Evolutionary conservation across 2,797 vertebrate genomes (phyloP), one percentile per base, ranked within the genome.

Genomic region (Fundulus diaphanus): DNA sequence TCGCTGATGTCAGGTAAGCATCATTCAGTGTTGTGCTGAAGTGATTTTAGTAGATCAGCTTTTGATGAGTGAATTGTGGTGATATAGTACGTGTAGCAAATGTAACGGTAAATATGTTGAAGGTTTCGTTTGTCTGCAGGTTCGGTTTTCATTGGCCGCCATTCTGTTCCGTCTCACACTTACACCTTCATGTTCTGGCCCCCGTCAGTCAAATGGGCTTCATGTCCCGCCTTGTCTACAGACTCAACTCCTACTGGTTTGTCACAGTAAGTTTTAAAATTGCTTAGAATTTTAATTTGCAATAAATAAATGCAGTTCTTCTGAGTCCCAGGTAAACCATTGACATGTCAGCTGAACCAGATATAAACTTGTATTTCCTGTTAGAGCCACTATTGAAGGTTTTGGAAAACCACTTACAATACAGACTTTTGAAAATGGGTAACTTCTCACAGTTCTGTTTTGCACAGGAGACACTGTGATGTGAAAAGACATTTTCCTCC

Each of bases 91-190:
- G 42, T 44, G 29, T 22, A 5, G 24, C 63, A 15, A 24, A 27
- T 54, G 35, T 22, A 29, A 31, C 12, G 3, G 4, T 46, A 24
- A 46, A 5, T 22, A 37, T 68, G 8, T 61, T 4, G 3, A 27
- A 7, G n/a, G 16, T 61, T 76, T 57, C 65, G 5, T 66, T 46
- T 87, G 20, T 81, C 76, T 87, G 29, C 90, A 99, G 98, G 90
- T 97, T 99, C 92, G 98, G 98, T 70, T 99, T 99, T 90, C 98
- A 99, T 61, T 94, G 96, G 96, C 98, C 98, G 46, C 98, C 98
- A 0, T 99, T 99, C 93, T 97, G 96, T 82, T 97, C 98, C 0
- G 96, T 99, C 83, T 82, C 94, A 68, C 98, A 99, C 81, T 92
- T 99, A 59, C 98, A 99, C 85, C 97, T 99, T 67, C 98, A 99